Conservation (phyloP, 2,888 invertebrate genomes). For the Clivina fossor region DNA sequence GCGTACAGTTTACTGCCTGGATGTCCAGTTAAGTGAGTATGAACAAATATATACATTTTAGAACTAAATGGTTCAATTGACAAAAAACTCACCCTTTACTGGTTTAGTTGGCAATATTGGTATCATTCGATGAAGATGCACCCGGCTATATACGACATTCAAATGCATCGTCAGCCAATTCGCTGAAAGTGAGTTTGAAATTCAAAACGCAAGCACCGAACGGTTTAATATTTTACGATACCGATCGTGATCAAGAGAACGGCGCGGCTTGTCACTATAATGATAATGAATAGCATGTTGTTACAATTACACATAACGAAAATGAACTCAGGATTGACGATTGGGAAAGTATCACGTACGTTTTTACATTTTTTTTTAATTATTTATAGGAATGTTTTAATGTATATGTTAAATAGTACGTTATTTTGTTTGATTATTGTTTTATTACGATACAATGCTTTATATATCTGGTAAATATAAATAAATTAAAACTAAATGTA, state of each 20-base stretch:
- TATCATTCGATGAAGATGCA: conserved; percentile 66
- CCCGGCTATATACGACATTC: conserved; percentile 69
- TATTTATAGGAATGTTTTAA: too few relatives aligned
- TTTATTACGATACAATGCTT: too few relatives aligned
- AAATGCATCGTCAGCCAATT: conserved; percentile 58
- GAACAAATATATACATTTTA: conserved; percentile 28
- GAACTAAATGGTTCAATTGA: too few relatives aligned
- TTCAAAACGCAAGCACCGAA: conserved; percentile 79
- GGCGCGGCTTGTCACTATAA: conserved; percentile 69
- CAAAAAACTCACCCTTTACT: too few relatives aligned
- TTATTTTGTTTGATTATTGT: too few relatives aligned
- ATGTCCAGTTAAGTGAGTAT: conserved; percentile 81
- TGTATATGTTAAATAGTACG: too few relatives aligned
- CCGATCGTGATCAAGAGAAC: conserved; percentile 69
- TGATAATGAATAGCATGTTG: conserved; percentile 94
- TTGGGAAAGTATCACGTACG: conserved; percentile 58
- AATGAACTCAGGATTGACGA: conserved; percentile 80
- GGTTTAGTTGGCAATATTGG: conserved; percentile 73
- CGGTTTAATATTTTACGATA: conserved; percentile 81
- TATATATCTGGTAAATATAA: too few relatives aligned
- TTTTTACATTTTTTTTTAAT: too few relatives aligned
- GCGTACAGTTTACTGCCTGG: conserved; percentile 84
- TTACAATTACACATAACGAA: conserved; percentile 77
- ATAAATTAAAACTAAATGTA: too few relatives aligned
- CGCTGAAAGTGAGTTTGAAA: conserved; percentile 81